A percentile compares a stretch with the other conserved stretches of the same genome.
Conservation (phyloP, 2,797 vertebrate species). For the Tiaroga cobitis region DNA sequence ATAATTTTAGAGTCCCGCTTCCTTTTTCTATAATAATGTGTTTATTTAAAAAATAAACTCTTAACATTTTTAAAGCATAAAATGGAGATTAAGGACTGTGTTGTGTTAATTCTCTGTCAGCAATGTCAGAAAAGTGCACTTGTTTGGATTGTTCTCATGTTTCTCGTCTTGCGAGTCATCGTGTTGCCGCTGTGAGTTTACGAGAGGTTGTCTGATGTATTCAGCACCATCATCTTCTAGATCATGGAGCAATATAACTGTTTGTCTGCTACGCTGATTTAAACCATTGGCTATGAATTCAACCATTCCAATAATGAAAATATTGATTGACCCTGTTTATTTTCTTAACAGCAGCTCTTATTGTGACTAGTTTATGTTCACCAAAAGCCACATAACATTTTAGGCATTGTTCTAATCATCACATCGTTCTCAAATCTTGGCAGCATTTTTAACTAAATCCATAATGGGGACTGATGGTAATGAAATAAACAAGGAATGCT, state of each 20-base stretch:
- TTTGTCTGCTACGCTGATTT: not conserved
- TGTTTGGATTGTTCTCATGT: not conserved
- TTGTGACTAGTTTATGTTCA: not conserved
- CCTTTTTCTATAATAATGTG: not conserved
- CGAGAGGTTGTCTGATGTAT: not conserved
- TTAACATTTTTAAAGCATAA: not conserved
- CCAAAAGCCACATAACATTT: not conserved
- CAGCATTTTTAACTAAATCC: not conserved
- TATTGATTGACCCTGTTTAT: too few relatives aligned
- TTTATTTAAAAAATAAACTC: not conserved
- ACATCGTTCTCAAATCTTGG: not conserved
- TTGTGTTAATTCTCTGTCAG: too few relatives aligned
- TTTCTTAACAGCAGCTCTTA: not conserved
- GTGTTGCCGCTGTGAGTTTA: not conserved
- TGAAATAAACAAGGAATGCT: not conserved
- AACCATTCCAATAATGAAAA: not conserved
- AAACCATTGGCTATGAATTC: not conserved
- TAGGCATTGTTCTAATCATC: not conserved
- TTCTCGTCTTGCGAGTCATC: not conserved
- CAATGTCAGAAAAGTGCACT: not conserved
- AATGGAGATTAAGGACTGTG: not conserved
- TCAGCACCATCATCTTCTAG: too few relatives aligned
- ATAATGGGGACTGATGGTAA: not conserved
- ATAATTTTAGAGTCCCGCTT: not conserved
- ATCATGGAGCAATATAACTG: not conserved